Percentiles rank a stretch among this genome's conserved stretches.
These are phyloP conservation scores for Listronotus bonariensis DNA, from an alignment of 1,140 invertebrate species.

Conservation along the genomic window DNA sequence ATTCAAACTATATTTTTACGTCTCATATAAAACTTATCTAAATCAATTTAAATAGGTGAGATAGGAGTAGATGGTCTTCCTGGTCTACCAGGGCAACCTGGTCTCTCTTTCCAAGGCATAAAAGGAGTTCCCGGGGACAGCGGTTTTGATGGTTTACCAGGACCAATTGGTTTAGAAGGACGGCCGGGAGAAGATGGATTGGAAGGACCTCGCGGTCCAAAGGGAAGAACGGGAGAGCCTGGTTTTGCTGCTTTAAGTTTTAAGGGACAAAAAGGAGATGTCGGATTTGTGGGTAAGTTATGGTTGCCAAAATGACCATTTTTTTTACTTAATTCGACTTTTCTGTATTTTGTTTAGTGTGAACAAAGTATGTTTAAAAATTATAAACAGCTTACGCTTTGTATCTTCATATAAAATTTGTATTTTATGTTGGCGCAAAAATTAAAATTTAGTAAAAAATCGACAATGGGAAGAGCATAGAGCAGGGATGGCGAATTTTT, in stretches of 20 bases:
- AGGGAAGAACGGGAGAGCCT: constrained; percentile 56
- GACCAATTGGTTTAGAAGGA: constrained; percentile 50
- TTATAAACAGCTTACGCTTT: too few species aligned
- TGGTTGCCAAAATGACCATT: too few species aligned
- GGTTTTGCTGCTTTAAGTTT: constrained; percentile 55
- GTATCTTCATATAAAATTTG: too few species aligned
- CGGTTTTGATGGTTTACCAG: constrained; percentile 55
- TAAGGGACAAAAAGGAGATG: constrained; percentile 57
- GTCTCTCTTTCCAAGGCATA: constrained; percentile 62
- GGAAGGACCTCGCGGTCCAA: constrained; percentile 57
- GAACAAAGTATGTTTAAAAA: too few species aligned
- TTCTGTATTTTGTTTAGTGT: too few species aligned
- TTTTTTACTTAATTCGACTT: too few species aligned
- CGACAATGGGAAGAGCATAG: too few species aligned
- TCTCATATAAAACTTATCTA: too few species aligned
- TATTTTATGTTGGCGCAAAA: too few species aligned
- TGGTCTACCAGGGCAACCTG: constrained; percentile 63
- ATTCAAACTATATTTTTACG: too few species aligned
- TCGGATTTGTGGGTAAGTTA: constrained; percentile 40
- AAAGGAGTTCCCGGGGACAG: constrained; percentile 60
- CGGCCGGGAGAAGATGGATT: constrained; percentile 58
- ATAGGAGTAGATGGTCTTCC: constrained; percentile 63
- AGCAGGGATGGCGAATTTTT: too few species aligned
- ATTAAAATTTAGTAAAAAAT: too few species aligned
- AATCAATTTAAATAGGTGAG: constrained; percentile 55